phyloP scores from a whole-genome alignment of 2,113 vertebrate species.

The Eleginops maclovinus region DNA sequence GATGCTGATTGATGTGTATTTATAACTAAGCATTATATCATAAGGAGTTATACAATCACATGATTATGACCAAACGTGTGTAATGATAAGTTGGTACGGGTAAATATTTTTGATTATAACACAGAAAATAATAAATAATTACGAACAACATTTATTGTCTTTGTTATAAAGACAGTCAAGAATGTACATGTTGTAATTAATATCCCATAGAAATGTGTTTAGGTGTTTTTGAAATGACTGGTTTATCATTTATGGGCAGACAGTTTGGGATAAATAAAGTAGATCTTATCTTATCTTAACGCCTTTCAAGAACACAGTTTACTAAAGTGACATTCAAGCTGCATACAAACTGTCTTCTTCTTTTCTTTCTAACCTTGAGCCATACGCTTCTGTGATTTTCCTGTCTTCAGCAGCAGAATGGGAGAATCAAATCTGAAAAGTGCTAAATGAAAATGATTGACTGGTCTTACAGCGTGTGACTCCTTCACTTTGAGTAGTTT shows the following conservation, averaged over 20 bases:
- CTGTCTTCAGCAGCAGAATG: background rate
- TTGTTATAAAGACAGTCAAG: background rate
- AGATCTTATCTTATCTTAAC: too few species aligned
- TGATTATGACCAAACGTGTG: too few species aligned
- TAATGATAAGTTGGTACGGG: too few species aligned
- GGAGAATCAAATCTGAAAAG: background rate
- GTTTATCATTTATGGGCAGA: too few species aligned
- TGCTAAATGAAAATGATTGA: background rate
- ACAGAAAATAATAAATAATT: background rate
- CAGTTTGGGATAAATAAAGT: too few species aligned
- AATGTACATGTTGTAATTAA: background rate
- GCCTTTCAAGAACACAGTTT: background rate
- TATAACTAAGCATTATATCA: too few species aligned
- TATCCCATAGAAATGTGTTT: background rate
- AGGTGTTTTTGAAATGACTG: background rate
- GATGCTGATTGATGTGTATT: too few species aligned
- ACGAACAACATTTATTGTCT: background rate
- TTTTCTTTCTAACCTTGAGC: background rate
- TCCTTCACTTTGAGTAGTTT: constrained; percentile 2
- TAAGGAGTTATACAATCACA: too few species aligned
- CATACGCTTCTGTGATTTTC: background rate
- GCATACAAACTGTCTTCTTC: background rate
- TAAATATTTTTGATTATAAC: too few species aligned
- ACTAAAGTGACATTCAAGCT: background rate
- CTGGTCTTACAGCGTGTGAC: background rate